Conservation (phyloP, 2,888 invertebrate species). For the Watsonalla binaria region DNA sequence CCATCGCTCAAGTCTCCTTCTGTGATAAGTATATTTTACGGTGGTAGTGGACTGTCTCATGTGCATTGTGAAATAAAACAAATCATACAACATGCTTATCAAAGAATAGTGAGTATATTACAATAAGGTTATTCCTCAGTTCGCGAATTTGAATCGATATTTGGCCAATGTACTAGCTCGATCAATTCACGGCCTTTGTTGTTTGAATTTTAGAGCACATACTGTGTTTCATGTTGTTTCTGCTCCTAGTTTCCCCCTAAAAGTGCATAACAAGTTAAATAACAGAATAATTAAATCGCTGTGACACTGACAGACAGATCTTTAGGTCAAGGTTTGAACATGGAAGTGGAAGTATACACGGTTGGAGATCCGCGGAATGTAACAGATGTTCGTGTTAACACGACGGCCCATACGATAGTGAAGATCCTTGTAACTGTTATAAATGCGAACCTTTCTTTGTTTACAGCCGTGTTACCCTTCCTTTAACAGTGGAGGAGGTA, state of each 20-base stretch:
- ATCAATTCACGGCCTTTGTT: slow-evolving; percentile 29
- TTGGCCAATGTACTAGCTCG: slow-evolving; percentile 35
- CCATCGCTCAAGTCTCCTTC: slow-evolving; percentile 72
- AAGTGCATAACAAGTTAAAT: neutral
- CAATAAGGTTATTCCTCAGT: slow-evolving; percentile 58
- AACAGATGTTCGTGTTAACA: slow-evolving; percentile 39
- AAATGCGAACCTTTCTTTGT: slow-evolving; percentile 32
- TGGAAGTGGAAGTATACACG: slow-evolving; percentile 19
- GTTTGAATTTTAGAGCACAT: slow-evolving; percentile 38
- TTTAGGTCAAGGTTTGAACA: slow-evolving; percentile 51
- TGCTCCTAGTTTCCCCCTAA: neutral
- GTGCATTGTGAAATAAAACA: slow-evolving; percentile 66
- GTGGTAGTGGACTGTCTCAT: slow-evolving; percentile 76
- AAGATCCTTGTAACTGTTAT: neutral
- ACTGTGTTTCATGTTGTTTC: slow-evolving; percentile 2
- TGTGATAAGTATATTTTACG: slow-evolving; percentile 68
- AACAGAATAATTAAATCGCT: slow-evolving; percentile 3
- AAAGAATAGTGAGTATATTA: slow-evolving; percentile 83
- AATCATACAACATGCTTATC: slow-evolving; percentile 81
- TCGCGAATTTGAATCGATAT: slow-evolving; percentile 70
- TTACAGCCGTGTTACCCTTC: slow-evolving; percentile 96
- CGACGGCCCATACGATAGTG: neutral
- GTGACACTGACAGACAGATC: slow-evolving; percentile 66
- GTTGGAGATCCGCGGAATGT: slow-evolving; percentile 15
- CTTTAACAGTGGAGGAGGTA: slow-evolving; percentile 98